Evolutionary conservation across 1,140 invertebrate species (phyloP), one percentile per base, ranked within the genome.

Genomic region (Cherax quadricarinatus): DNA sequence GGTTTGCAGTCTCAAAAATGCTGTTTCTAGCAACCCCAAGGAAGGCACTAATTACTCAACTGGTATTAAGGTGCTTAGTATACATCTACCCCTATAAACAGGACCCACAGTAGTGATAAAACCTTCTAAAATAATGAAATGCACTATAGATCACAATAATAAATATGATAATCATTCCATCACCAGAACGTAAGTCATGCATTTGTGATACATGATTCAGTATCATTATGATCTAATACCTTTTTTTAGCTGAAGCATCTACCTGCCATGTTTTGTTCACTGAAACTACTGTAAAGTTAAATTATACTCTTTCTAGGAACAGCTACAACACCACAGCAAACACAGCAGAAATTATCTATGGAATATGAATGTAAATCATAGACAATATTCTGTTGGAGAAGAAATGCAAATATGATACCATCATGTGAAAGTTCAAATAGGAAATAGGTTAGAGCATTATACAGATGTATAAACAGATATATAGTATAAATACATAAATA

Each of bases 311-410:
- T 24, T 75, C 70, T 75, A 24, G 7, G 9, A 75, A 75, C 7
- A 75, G 70, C 70, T 75, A 75, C 70, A 75, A 75, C 70, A 75
- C 70, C 70, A 75, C 70, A 75, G 70, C 70, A 75, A 75, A 75
- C 70, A 75, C 70, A 75, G 70, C 24, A 75, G 70, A 75, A 30
- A 75, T 75, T 21, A 75, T 75, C 70, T 75, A 75, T 10, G 21
- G 70, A 75, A 30, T 75, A 75, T 75, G 70, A 10, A 30, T 75
- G n/a, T 75, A 75, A 75, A 75, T 75, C 9, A 75, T n/a, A 30
- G 30, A 75, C n/a, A 75, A 75, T 12, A n/a, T 75, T 75, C 70
- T 75, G 70, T 30, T 75, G 70, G 70, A 75, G 70, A 75, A 75
- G 3, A 24, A 30, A 75, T 75, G 70, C 70, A 75, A 30, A 75